Base-by-base conservation (phyloP, 2,888 invertebrate genomes). In the Tachystola acroxantha region DNA sequence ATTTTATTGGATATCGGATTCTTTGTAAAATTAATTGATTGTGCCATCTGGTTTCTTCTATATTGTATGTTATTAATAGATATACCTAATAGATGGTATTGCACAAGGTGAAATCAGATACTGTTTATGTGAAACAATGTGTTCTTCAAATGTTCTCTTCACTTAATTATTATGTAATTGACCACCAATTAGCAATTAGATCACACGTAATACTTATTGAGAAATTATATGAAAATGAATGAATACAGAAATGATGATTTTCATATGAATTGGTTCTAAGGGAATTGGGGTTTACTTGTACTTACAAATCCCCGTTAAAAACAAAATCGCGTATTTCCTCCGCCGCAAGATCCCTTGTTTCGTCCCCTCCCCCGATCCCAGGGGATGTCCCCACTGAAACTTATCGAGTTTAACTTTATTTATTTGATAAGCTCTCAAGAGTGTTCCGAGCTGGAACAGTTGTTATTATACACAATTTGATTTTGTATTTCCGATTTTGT, bases 401-500 rank as follows among this genome's bases (percentile, higher is more conserved):
- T 76, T 73, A 71, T 74, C 62, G 69, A 66, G 69, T 70, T 67
- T 63, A 72, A 75, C 69, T 38, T 38, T 38, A 38, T 38, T 77
- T 77, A 74, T 74, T 72, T 66, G 69, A 73, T 72, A 73, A 70
- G 59, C 57, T 50, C 49, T 40, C 51, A 32, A 32, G 53, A 42
- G 19, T 27, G 14, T 10, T 25, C 6, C 14, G 11, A 32, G 12
- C 10, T 33, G 14, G 39, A 38, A 43, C 39, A 39, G 39, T 39
- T 41, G 41, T 42, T 43, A 40, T 45, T 40, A 44, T 34, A 33
- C 22, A 39, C 29, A 38, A 41, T 45, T 43, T 34, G 36, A 39
- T 43, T 25, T 10, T 7, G 14, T 19, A 34, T 33, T 30, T 16
- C 6, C 16, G 16, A n/a, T n/a, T n/a, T n/a, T n/a, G n/a, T n/a